Evolutionary conservation across 2,113 vertebrate species (phyloP).

Genomic region (Macroglossus sobrinus): DNA sequence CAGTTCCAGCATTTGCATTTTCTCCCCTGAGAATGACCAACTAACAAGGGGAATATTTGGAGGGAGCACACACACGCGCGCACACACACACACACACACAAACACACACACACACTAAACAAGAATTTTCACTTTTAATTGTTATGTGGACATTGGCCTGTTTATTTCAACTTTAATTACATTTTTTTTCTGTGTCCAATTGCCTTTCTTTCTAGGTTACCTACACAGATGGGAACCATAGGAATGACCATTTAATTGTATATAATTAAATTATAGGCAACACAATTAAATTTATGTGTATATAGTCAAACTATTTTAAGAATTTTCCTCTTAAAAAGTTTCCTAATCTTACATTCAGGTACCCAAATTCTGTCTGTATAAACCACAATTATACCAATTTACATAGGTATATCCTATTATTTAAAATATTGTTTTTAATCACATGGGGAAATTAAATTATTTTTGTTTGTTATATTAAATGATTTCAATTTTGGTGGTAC

Average conservation of each 20-base stretch:
- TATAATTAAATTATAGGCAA: neutral
- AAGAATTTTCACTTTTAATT: conserved; percentile 31
- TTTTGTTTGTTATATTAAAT: neutral
- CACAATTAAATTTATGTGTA: neutral
- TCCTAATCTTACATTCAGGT: neutral
- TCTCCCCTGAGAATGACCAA: neutral
- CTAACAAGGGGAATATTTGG: neutral
- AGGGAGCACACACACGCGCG: neutral
- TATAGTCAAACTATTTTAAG: conserved; percentile 18
- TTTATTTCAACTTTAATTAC: neutral
- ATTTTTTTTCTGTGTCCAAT: neutral
- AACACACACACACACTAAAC: neutral
- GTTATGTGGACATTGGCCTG: neutral
- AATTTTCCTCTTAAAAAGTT: conserved; percentile 27
- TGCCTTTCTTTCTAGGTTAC: conserved; percentile 3
- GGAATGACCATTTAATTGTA: neutral
- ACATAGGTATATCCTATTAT: neutral
- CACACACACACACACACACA: neutral
- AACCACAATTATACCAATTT: neutral
- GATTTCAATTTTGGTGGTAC: neutral
- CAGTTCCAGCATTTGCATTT: neutral
- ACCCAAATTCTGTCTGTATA: neutral
- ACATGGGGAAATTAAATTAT: neutral
- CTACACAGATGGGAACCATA: neutral
- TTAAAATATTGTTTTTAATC: neutral